Evolutionary conservation across 2,888 invertebrate genomes (phyloP).

Genomic region (Microdon myrmicae): DNA sequence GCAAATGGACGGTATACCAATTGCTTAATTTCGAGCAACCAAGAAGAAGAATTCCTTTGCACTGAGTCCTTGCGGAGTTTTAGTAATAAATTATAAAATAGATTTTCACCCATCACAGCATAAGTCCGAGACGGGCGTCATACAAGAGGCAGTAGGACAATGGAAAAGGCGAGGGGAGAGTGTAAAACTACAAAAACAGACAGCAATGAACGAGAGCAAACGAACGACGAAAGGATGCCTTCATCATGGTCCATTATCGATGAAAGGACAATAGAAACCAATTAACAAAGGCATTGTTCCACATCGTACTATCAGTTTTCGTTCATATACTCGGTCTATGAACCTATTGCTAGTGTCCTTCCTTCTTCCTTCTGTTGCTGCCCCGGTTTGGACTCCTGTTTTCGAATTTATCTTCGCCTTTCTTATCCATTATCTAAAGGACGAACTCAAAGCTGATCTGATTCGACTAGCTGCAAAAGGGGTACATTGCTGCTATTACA

Average conservation of each 20-base stretch:
- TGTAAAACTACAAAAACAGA: conserved; percentile 1
- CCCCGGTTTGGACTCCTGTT: conserved; percentile 3
- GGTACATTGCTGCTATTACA: too few species aligned
- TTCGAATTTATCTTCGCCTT: conserved; percentile 16
- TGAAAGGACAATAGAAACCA: conserved; percentile 63
- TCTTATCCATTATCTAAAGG: conserved; percentile 34
- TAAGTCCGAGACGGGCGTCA: too few species aligned
- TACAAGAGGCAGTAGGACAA: too few species aligned
- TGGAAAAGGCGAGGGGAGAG: too few species aligned
- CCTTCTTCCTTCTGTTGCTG: not conserved
- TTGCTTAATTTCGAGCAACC: conserved; percentile 11
- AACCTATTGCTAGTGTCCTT: not conserved
- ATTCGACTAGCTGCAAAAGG: conserved; percentile 2
- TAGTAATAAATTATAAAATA: conserved; percentile 47
- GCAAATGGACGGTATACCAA: conserved; percentile 20
- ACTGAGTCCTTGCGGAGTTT: conserved; percentile 18
- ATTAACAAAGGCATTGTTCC: conserved; percentile 66
- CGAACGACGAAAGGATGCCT: conserved; percentile 47
- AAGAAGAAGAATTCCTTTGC: conserved; percentile 2
- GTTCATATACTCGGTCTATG: conserved; percentile 12
- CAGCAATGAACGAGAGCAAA: conserved; percentile 8
- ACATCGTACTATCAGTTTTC: conserved; percentile 56
- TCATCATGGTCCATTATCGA: conserved; percentile 51
- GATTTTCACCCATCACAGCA: conserved; percentile 8
- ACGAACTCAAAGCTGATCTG: conserved; percentile 11